Percentiles rank a stretch among this genome's conserved stretches.
Evolutionary conservation across 2,797 vertebrate genomes (phyloP).

Genomic region (Tolypeutes matacus): DNA sequence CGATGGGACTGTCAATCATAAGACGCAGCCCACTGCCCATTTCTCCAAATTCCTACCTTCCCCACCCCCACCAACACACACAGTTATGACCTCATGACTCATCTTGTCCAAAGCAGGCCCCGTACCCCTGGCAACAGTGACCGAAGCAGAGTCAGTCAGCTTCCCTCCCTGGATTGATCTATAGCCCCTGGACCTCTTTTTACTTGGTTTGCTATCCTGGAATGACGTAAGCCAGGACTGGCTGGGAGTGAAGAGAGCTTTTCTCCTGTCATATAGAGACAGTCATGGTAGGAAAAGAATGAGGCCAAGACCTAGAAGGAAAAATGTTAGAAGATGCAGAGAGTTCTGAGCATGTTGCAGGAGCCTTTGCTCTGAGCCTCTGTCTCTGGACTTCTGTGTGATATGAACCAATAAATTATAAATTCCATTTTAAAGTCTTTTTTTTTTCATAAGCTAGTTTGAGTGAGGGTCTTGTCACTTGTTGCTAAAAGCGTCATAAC

Average conservation of each 20-base stretch:
- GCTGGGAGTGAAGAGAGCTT: neutral
- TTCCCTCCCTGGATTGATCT: neutral
- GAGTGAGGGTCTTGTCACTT: neutral
- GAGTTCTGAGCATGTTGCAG: neutral
- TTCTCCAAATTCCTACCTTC: neutral
- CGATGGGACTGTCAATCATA: neutral
- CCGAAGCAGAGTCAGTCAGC: neutral
- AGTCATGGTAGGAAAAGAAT: neutral
- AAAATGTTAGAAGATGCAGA: neutral
- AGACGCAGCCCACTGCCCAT: neutral
- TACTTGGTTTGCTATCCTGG: neutral
- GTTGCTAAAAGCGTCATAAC: neutral
- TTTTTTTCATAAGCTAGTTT: neutral
- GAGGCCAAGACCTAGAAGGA: neutral
- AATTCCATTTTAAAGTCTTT: neutral
- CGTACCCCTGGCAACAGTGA: neutral
- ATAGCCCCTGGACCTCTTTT: neutral
- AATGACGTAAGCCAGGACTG: constrained; percentile 38
- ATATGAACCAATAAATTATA: neutral
- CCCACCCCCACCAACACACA: rapidly evolving
- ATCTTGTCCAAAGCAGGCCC: neutral
- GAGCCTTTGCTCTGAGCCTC: neutral
- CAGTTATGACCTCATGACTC: neutral
- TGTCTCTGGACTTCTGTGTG: neutral
- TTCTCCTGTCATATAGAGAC: neutral